Evolutionary conservation across 2,113 vertebrate species (phyloP), one percentile per base, ranked within the genome.

Genomic region (Paralichthys olivaceus): DNA sequence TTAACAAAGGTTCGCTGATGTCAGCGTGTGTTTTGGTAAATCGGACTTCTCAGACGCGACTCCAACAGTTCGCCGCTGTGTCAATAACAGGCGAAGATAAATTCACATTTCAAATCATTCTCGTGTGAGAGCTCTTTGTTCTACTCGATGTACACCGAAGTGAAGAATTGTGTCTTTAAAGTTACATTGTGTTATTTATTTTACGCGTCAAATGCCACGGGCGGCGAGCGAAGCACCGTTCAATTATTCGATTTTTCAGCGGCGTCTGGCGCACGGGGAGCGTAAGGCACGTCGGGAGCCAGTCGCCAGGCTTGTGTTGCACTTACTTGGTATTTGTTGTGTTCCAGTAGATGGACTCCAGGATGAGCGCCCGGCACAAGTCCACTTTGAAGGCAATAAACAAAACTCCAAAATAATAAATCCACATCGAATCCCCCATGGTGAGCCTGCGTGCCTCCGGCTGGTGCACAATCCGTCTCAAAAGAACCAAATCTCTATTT

Each of bases 271-370:
- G 4, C 62, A 37, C 81, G 37, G 56, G 59, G 75, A n/a, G 74
- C 69, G 79, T 62, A 49, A 32, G 29, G 69, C 68, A 0, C 40
- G 43, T 14, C 32, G 34, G 66, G 69, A 61, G 73, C 45, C 45
- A 45, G 51, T 29, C 59, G 19, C 26, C 5, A 4, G 64, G 49
- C 37, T 62, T 55, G 76, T 26, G 63, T 45, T 6, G 29, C 58
- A 91, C 98, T 98, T 96, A 99, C 98, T 97, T 99, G 94, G 95
- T 95, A 91, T 99, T 99, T 80, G 98, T 98, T 77, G 97, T 98
- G 96, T 99, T 99, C 98, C 98, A 99, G 91, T 99, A 99, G 88
- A 99, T 98, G 84, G 98, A 97, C 78, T 98, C 97, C 91, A 99
- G 94, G 89, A 99, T 96, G 90, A 96, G 93, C 82, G 97, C 96